These are phyloP conservation scores for Drosophila meridiana DNA, from an alignment of 2,888 invertebrate species.

Conservation along the genomic window DNA sequence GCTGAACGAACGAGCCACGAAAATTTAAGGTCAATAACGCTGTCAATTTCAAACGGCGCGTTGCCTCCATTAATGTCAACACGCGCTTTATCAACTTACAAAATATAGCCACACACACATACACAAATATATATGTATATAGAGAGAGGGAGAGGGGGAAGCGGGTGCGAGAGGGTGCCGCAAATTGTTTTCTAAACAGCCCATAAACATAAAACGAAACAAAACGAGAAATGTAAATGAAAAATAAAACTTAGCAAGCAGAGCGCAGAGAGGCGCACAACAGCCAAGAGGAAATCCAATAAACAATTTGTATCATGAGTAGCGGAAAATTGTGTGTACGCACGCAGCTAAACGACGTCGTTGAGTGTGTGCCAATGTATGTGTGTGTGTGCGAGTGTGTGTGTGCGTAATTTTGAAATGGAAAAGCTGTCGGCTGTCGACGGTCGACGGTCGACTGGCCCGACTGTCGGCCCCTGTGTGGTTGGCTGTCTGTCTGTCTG, in stretches of 20 bases:
- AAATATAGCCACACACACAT: constrained; percentile 27
- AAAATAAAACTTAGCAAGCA: constrained; percentile 70
- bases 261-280: constrained; percentile 20
- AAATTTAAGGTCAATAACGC: constrained; percentile 78
- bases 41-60: constrained; percentile 76
- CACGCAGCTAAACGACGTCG: constrained; percentile 73
- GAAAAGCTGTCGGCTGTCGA: constrained; percentile 73
- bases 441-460: constrained; percentile 24
- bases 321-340: constrained; percentile 78
- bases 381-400: constrained; percentile 19
- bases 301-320: constrained; percentile 79
- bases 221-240: constrained; percentile 78
- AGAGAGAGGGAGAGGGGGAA: constrained; percentile 48
- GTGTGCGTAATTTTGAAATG: constrained; percentile 71
- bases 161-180: constrained; percentile 30
- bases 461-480: constrained; percentile 23
- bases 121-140: not conserved
- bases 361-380: constrained; percentile 12
- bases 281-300: constrained; percentile 75
- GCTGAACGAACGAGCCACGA: constrained; percentile 24
- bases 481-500: constrained; percentile 16
- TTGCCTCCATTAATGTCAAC: constrained; percentile 77
- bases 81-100: constrained; percentile 74
- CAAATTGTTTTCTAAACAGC: constrained; percentile 78
- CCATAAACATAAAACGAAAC: constrained; percentile 77